Evolutionary conservation across 2,113 vertebrate species (phyloP).

Genomic region (Chaenogobius annularis): DNA sequence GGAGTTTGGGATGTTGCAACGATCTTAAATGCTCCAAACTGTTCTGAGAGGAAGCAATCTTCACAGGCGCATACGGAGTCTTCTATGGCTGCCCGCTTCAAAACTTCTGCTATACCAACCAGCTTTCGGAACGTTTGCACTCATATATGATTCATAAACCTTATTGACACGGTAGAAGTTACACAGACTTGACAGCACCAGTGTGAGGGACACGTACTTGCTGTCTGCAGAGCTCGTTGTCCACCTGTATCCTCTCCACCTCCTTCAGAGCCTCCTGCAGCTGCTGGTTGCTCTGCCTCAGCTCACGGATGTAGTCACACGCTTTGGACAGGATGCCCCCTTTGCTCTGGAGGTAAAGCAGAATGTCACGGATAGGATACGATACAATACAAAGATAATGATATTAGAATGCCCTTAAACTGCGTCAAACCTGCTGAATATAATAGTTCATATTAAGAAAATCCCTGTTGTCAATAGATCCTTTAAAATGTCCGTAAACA

Average conservation of each 20-base stretch:
- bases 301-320: slow-evolving; percentile 89
- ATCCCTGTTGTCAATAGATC: too few species aligned
- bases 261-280: slow-evolving; percentile 88
- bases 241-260: slow-evolving; percentile 86
- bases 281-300: slow-evolving; percentile 86
- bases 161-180: slow-evolving; percentile 31
- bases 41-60: slow-evolving; percentile 47
- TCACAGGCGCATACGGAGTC: slow-evolving; percentile 49
- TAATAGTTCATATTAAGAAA: too few species aligned
- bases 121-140: slow-evolving; percentile 29
- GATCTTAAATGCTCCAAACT: slow-evolving; percentile 42
- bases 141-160: slow-evolving; percentile 47
- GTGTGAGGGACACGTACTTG: slow-evolving; percentile 76
- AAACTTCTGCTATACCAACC: slow-evolving; percentile 24
- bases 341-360: slow-evolving; percentile 80
- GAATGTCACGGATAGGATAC: background rate
- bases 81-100: slow-evolving; percentile 31
- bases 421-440: too few species aligned
- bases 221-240: slow-evolving; percentile 86
- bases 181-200: slow-evolving; percentile 9
- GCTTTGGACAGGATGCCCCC: slow-evolving; percentile 93
- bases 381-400: too few species aligned
- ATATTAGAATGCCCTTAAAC: too few species aligned
- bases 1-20: slow-evolving; percentile 32
- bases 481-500: too few species aligned